Base-by-base conservation (phyloP, 2,888 invertebrate species). In the Dasypolia templi region DNA sequence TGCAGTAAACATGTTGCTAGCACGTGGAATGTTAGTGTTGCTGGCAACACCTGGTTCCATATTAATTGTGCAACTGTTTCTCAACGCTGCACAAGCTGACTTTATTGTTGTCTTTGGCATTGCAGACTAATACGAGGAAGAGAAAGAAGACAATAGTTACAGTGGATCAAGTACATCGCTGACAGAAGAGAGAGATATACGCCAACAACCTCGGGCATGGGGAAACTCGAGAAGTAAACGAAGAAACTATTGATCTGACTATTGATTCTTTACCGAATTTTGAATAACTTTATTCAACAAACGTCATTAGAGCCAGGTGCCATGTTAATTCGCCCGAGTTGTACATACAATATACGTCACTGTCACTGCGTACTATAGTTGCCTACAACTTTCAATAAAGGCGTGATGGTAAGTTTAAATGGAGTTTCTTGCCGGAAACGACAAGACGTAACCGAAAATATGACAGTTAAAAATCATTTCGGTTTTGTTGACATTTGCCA, bases 71-170 rank as follows among this genome's bases (percentile, higher is more conserved):
- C 6, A 62, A 42, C 11, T 12, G 11, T 26, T 62, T 26, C 62
- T 19, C 26, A 26, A 11, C 19, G 19, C 26, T 7, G 6, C 19
- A 26, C 26, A 12, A 6, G 19, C 26, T 42, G 61, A 62, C 26
- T 19, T 42, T 62, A 11, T 39, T 19, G 26, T 29, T 64, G 19
- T 9, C 7, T 68, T 44, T n/a, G n/a, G 19, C 19, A 26, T 68
- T 67, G 70, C 70, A 69, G 71, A 39, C 5, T 17, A n/a, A 29
- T 70, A 17, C 17, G 12, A 29, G 22, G 17, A 17, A 22, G 29
- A 49, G 1, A 12, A 22, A 26, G 46, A 46, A 14, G 19, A 35
- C 5, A 7, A 19, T 35, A 11, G 0, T 3, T 17, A 6, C 0
- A 17, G 22, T 11, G 26, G 26, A 14, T 46, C 67, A 26, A n/a